Conservation (phyloP, 2,888 invertebrate genomes). For the Hyalella azteca region DNA sequence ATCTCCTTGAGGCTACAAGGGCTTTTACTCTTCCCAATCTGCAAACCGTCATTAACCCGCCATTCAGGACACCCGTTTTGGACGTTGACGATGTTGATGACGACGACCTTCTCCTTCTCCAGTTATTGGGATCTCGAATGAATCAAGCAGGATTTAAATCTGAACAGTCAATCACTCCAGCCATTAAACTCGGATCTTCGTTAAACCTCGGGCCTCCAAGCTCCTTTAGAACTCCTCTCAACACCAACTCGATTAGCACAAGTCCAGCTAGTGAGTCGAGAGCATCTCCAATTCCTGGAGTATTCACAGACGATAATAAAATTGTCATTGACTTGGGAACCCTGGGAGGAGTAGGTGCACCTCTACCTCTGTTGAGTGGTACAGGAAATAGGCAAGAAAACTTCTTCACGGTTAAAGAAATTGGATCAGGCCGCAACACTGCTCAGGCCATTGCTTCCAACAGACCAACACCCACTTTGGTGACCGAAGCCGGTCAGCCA, state of each 20-base stretch:
- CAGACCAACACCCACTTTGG: not conserved
- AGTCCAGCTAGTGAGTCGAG: not conserved
- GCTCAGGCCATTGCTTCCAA: not conserved
- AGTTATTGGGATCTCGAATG: conserved; percentile 11
- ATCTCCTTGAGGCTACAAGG: not conserved
- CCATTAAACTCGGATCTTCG: not conserved
- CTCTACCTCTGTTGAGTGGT: not conserved
- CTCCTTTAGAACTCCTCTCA: not conserved
- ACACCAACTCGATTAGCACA: not conserved
- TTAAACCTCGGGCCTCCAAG: not conserved
- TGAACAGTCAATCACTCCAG: not conserved
- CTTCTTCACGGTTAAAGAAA: not conserved
- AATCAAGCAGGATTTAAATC: conserved; percentile 19
- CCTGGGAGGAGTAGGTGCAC: not conserved
- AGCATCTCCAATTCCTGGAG: not conserved
- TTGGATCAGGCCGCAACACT: not conserved
- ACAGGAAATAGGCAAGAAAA: not conserved
- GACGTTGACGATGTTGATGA: conserved; percentile 17
- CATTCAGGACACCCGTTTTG: not conserved
- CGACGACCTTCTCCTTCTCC: not conserved
- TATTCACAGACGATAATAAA: conserved; percentile 8
- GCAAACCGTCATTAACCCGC: not conserved
- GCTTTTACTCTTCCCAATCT: not conserved
- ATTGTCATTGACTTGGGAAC: not conserved
- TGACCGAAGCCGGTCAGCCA: not conserved